Conservation (phyloP, 2,888 invertebrate species). For the Pocota personata region DNA sequence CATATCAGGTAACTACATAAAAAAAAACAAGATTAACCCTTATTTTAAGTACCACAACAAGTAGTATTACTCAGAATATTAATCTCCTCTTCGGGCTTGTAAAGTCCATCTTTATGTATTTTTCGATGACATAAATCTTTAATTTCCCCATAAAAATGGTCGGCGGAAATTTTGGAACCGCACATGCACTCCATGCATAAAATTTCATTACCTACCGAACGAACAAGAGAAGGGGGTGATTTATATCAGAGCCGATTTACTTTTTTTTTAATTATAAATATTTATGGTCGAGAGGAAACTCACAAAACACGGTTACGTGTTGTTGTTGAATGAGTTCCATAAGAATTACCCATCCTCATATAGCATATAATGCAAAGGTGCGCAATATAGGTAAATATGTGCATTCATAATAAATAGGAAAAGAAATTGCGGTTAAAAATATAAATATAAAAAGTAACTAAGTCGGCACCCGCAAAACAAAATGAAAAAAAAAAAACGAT, state of each 20-base stretch:
- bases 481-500: not conserved
- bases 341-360: not conserved
- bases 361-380: not conserved
- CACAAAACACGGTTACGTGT: conserved; percentile 16
- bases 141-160: not conserved
- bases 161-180: not conserved
- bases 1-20: too few relatives aligned
- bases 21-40: too few relatives aligned
- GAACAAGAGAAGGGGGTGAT: not conserved
- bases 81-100: not conserved
- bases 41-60: too few relatives aligned
- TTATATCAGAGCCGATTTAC: not conserved
- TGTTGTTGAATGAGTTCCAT: conserved; percentile 11
- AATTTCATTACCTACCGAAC: not conserved
- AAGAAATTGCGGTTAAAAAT: conserved; percentile 4
- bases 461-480: not conserved
- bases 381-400: not conserved
- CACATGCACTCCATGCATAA: not conserved
- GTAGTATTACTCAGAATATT: too few relatives aligned
- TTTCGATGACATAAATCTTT: not conserved
- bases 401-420: conserved; percentile 14
- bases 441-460: not conserved
- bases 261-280: not conserved
- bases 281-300: conserved; percentile 4
- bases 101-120: not conserved